Evolutionary conservation across 1,140 invertebrate species (phyloP).

Genomic region (Calephelis nemesis): DNA sequence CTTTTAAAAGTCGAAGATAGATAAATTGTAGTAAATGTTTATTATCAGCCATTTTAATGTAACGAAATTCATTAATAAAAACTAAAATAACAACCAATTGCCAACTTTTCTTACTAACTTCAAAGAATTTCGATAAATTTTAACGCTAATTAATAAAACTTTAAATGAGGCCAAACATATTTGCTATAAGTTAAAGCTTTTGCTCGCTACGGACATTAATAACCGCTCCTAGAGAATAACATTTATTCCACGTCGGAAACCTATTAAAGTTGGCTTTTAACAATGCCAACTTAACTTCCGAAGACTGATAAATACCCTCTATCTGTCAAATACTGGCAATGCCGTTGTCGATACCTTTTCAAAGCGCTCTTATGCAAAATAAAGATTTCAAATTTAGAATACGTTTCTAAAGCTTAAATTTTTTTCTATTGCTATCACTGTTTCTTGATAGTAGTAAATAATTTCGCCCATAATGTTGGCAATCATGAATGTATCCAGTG

Average conservation of each 20-base stretch:
- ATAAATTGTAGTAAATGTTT: too few relatives aligned
- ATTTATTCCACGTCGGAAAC: slow-evolving; percentile 22
- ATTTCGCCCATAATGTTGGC: too few relatives aligned
- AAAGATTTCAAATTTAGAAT: neutral
- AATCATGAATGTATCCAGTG: too few relatives aligned
- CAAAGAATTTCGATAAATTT: neutral
- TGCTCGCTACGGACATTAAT: slow-evolving; percentile 17
- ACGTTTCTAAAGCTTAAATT: too few relatives aligned
- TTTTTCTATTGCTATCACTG: too few relatives aligned
- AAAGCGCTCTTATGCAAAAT: too few relatives aligned
- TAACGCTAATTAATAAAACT: slow-evolving; percentile 9
- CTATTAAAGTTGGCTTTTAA: slow-evolving; percentile 23
- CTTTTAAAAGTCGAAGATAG: too few relatives aligned
- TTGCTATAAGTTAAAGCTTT: slow-evolving; percentile 17
- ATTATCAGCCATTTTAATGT: too few relatives aligned
- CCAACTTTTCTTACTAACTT: slow-evolving; percentile 5
- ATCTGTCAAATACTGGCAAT: too few relatives aligned
- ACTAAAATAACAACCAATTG: neutral
- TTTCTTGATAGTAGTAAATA: too few relatives aligned
- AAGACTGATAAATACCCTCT: too few relatives aligned
- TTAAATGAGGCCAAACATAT: slow-evolving; percentile 15
- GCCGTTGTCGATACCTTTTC: too few relatives aligned
- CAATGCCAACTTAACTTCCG: slow-evolving; percentile 20
- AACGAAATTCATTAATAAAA: neutral
- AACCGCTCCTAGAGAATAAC: slow-evolving; percentile 15